These are phyloP conservation scores for Anodontia alba DNA, from an alignment of 2,888 invertebrate genomes.

Conservation along the genomic window DNA sequence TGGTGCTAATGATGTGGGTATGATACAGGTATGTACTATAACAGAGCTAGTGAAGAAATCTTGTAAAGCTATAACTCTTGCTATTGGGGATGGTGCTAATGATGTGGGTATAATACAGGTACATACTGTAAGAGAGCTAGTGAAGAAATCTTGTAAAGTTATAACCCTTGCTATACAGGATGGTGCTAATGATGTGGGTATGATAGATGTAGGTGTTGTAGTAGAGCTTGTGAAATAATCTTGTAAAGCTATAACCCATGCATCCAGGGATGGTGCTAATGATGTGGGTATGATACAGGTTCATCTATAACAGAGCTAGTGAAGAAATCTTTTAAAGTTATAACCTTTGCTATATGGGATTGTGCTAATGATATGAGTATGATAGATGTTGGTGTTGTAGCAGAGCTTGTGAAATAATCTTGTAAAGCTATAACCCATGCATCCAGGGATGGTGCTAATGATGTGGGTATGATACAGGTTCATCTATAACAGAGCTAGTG, in stretches of 20 bases:
- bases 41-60: constrained; percentile 86
- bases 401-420: constrained; percentile 86
- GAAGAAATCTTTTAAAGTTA: constrained; percentile 84
- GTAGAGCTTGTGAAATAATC: constrained; percentile 86
- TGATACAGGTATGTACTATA: constrained; percentile 85
- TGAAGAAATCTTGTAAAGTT: constrained; percentile 85
- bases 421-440: constrained; percentile 84
- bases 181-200: constrained; percentile 86
- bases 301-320: constrained; percentile 87
- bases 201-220: constrained; percentile 86
- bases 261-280: constrained; percentile 85
- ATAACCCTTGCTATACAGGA: constrained; percentile 85
- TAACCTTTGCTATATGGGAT: constrained; percentile 85
- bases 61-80: constrained; percentile 84
- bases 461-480: constrained; percentile 86
- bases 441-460: constrained; percentile 85
- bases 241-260: constrained; percentile 84
- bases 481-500: constrained; percentile 86
- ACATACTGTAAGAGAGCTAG: constrained; percentile 84
- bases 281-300: constrained; percentile 86
- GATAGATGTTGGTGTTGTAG: no score
- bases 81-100: constrained; percentile 85
- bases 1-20: constrained; percentile 86
- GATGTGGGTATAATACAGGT: constrained; percentile 86
- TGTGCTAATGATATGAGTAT: constrained; percentile 86